A percentile compares a stretch with the other conserved stretches of the same genome.
Evolutionary conservation across 2,797 vertebrate genomes (phyloP).

Genomic region (Octomys mimax): DNA sequence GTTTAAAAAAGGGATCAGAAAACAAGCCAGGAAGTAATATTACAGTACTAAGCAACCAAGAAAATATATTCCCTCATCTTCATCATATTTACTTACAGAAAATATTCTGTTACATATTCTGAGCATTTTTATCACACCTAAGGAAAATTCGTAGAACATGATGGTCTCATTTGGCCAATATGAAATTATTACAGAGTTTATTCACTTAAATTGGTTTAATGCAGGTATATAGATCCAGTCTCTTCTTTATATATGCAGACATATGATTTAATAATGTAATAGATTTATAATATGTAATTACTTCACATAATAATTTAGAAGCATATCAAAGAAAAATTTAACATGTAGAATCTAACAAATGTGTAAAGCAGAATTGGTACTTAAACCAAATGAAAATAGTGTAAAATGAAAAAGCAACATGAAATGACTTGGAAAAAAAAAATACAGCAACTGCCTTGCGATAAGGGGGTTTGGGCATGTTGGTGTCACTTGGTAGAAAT

Average conservation of each 20-base stretch:
- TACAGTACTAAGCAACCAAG: not conserved
- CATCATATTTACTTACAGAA: not conserved
- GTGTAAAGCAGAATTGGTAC: not conserved
- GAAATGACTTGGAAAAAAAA: not conserved
- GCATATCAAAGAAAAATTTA: not conserved
- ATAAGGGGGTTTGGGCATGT: not conserved
- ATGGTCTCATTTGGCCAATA: not conserved
- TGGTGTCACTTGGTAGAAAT: not conserved
- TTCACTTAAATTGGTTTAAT: not conserved
- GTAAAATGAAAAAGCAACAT: not conserved
- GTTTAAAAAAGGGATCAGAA: constrained; percentile 59
- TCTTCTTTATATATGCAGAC: not conserved
- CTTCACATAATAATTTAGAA: not conserved
- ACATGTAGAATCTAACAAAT: not conserved
- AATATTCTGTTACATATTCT: not conserved
- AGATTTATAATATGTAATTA: not conserved
- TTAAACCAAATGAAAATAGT: not conserved
- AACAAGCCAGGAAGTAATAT: constrained; percentile 30
- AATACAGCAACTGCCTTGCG: not conserved
- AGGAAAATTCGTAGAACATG: not conserved
- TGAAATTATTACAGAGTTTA: not conserved
- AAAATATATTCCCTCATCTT: not conserved
- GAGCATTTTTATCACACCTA: not conserved
- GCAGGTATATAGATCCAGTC: not conserved
- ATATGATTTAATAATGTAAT: not conserved